Evolutionary conservation across 2,888 invertebrate species (phyloP), one percentile per base, ranked within the genome.

Genomic region (Synanthedon myopaeformis): DNA sequence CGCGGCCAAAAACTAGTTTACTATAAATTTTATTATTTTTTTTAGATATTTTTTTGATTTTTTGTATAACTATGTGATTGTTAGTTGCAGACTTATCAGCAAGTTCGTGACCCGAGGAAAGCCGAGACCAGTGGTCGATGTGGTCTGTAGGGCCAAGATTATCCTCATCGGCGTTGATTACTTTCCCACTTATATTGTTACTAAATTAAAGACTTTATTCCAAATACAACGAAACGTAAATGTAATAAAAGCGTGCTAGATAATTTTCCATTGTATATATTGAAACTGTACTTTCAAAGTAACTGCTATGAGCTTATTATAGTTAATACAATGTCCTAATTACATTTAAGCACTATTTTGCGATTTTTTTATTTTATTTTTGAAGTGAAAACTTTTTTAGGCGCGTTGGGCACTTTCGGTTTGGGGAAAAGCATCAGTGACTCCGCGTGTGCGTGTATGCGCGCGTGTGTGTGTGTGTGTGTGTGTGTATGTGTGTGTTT

Each of bases 61-160:
- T 45, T 14, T 45, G 3, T 4, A 45, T 45, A 49, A 5, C 10
- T 19, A 14, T 17, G 13, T 12, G 6, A 49, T 35, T 13, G 5
- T 35, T 35, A 6, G 61, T 76, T 65, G 0, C 73, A 82, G 82
- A 76, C 60, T 56, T 76, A 19, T 62, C 74, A 0, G 69, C 80
- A 23, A 80, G 76, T 56, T 77, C 76, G 68, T 82, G 82, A 82
- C 82, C 79, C 56, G 74, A 80, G 56, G 62, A 66, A 50, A 65
- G 60, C 54, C 67, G 68, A 35, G 75, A 75, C 61, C 72, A 73
- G 58, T 78, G 79, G 76, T 62, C 73, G 2, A 57, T 74, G 55
- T 79, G 78, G 82, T 82, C 82, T 17, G 58, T 67, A 11, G 71
- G 67, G 56, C 54, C 58, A 8, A 64, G 49, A 42, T 6, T 49